Conservation (phyloP, 2,797 vertebrate species). For the Anabacerthia variegaticeps region DNA sequence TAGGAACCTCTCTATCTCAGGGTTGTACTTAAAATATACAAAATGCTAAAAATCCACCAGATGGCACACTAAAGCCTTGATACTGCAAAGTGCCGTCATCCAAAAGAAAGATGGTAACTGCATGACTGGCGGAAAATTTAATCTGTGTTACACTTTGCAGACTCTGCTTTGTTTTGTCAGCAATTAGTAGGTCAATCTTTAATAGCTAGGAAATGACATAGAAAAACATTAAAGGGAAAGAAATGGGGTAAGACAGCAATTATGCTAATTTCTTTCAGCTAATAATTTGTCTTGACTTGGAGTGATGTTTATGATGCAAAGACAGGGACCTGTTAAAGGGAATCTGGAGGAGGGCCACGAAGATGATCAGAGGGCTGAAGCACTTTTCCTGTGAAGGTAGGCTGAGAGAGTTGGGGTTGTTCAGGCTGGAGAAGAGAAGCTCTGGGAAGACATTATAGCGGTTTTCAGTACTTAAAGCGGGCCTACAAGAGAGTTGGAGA, state of each 20-base stretch:
- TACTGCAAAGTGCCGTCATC: fast-evolving
- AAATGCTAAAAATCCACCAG: conserved; percentile 56
- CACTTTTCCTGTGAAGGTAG: background rate
- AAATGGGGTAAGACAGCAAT: background rate
- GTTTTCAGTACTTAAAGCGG: background rate
- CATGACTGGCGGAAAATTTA: background rate
- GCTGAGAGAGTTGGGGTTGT: background rate
- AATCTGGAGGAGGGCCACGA: background rate
- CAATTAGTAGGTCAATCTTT: background rate
- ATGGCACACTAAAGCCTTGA: conserved; percentile 65
- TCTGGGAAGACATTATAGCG: background rate
- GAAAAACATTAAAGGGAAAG: background rate
- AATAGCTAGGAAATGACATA: conserved; percentile 6
- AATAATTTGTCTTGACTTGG: conserved; percentile 17
- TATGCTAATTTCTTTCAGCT: background rate
- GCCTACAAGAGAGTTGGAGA: background rate
- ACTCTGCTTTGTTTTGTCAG: background rate
- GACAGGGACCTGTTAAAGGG: background rate
- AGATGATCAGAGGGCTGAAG: background rate
- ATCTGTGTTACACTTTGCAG: background rate
- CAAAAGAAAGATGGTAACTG: background rate
- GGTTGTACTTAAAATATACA: background rate
- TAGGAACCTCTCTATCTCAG: background rate
- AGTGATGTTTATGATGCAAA: background rate
- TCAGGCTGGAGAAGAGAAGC: background rate